Evolutionary conservation across 2,113 vertebrate species (phyloP).

Genomic region (Zapus hudsonius): DNA sequence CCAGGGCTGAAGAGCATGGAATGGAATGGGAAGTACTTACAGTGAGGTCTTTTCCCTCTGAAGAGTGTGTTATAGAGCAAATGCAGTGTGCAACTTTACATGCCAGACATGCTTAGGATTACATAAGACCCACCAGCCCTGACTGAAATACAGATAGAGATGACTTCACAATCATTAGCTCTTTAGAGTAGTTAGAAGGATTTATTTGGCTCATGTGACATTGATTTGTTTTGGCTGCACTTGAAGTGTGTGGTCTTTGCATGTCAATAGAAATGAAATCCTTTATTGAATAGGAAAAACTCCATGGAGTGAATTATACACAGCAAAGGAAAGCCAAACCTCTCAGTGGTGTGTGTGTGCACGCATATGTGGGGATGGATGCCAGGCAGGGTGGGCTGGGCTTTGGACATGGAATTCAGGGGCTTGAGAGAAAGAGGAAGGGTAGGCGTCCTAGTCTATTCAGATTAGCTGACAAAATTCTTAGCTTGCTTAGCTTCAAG

Average conservation of each 20-base stretch:
- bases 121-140: neutral
- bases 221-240: constrained; percentile 88
- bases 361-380: neutral
- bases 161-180: constrained; percentile 65
- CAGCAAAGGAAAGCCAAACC: constrained; percentile 12
- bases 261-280: constrained; percentile 85
- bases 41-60: neutral
- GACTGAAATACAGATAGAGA: constrained; percentile 22
- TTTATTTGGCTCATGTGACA: constrained; percentile 84
- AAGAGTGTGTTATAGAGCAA: neutral
- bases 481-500: neutral
- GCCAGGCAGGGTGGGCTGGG: neutral
- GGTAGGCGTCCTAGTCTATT: too few relatives aligned
- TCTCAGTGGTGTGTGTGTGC: neutral
- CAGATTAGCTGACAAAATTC: too few relatives aligned
- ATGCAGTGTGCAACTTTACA: neutral
- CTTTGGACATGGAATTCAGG: neutral
- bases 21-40: neutral
- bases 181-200: constrained; percentile 66
- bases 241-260: constrained; percentile 83
- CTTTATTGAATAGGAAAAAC: constrained; percentile 79
- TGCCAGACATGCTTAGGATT: neutral
- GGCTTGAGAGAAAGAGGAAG: neutral
- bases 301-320: constrained; percentile 65
- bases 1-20: neutral